phyloP scores from a whole-genome alignment of 1,140 invertebrate species.

The Drosophila virilis region DNA sequence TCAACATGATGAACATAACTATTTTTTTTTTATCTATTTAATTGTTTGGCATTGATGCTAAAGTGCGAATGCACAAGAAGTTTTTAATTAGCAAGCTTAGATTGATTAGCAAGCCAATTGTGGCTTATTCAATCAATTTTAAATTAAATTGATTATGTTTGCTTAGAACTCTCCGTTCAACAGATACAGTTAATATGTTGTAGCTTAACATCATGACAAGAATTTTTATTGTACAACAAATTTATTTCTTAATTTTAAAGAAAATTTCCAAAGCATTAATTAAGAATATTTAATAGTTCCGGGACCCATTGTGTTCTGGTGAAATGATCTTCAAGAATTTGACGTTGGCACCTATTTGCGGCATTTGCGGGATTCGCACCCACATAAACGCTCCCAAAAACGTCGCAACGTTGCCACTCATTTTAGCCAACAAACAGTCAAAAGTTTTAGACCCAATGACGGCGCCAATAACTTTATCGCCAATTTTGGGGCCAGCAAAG shows the following conservation, averaged over 20 bases:
- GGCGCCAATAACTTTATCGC: constrained; percentile 11
- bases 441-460: constrained; percentile 27
- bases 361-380: not conserved
- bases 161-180: too few relatives aligned
- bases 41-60: not conserved
- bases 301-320: too few relatives aligned
- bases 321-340: not conserved
- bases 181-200: too few relatives aligned
- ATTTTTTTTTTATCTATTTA: not conserved
- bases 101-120: too few relatives aligned
- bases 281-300: too few relatives aligned
- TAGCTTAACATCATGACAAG: too few relatives aligned
- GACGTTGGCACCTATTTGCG: constrained; percentile 35
- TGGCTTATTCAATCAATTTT: not conserved
- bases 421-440: constrained; percentile 28
- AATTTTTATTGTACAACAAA: too few relatives aligned
- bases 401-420: constrained; percentile 23
- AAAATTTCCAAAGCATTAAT: too few relatives aligned
- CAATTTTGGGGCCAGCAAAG: constrained; percentile 10
- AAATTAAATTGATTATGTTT: too few relatives aligned
- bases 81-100: constrained; percentile 22
- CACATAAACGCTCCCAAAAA: not conserved
- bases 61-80: not conserved
- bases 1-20: not conserved
- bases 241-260: too few relatives aligned